Evolutionary conservation across 2,888 invertebrate species (phyloP).

Genomic region (Gandaritis pyraliata): DNA sequence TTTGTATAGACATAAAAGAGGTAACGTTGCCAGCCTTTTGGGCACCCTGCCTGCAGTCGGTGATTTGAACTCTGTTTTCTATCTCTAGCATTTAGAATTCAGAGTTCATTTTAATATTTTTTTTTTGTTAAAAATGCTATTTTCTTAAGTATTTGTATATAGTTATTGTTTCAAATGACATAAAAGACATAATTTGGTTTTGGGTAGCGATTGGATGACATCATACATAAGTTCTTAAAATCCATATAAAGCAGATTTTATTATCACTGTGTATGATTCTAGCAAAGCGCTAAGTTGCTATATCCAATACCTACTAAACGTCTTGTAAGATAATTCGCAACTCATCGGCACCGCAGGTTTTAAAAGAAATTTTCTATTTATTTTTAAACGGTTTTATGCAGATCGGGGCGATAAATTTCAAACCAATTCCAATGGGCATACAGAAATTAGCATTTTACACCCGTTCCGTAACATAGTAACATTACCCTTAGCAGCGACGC

Average conservation of each 20-base stretch:
- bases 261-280: background rate
- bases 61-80: too few relatives aligned
- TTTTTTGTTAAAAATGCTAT: too few relatives aligned
- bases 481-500: too few relatives aligned
- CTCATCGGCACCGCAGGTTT: slow-evolving; percentile 20
- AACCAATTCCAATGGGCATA: slow-evolving; percentile 35
- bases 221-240: background rate
- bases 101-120: too few relatives aligned
- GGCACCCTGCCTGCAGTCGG: too few relatives aligned
- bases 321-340: slow-evolving; percentile 18
- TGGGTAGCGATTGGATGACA: background rate
- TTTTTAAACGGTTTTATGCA: slow-evolving; percentile 40
- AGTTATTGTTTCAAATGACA: too few relatives aligned
- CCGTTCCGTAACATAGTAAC: slow-evolving; percentile 41
- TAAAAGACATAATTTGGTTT: too few relatives aligned
- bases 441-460: slow-evolving; percentile 49
- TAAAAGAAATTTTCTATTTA: slow-evolving; percentile 35
- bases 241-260: background rate
- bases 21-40: too few relatives aligned
- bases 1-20: too few relatives aligned
- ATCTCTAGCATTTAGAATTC: too few relatives aligned
- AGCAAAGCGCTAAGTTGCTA: background rate
- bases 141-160: too few relatives aligned
- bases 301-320: slow-evolving; percentile 8
- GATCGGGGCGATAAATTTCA: slow-evolving; percentile 37